Conservation (phyloP, 2,888 invertebrate species). For the Julus scanicus region DNA sequence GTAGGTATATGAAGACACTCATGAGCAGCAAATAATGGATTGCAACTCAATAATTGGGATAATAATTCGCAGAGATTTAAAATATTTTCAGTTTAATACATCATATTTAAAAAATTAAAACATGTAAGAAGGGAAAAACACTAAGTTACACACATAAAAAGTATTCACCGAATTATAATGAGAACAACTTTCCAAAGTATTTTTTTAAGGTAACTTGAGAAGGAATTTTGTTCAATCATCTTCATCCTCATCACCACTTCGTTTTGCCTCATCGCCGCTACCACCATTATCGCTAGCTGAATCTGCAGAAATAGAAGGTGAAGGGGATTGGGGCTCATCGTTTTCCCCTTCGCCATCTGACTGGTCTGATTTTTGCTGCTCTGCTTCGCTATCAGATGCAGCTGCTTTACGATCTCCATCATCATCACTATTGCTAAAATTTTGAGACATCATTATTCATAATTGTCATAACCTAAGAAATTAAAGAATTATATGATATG, state of each 20-base stretch:
- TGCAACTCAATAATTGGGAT: too few relatives aligned
- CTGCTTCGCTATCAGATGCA: not conserved
- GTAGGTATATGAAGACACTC: too few relatives aligned
- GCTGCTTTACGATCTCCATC: not conserved
- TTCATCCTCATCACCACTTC: constrained; percentile 26
- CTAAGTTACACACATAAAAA: too few relatives aligned
- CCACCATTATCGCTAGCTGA: constrained; percentile 47
- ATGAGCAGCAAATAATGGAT: too few relatives aligned
- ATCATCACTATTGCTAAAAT: constrained; percentile 26
- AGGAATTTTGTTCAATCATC: constrained; percentile 8
- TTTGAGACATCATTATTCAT: not conserved
- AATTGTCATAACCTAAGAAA: not conserved
- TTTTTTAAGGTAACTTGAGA: not conserved
- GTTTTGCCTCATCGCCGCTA: constrained; percentile 46
- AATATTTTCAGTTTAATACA: too few relatives aligned
- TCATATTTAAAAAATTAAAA: too few relatives aligned
- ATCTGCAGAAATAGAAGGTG: constrained; percentile 42
- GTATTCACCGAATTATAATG: too few relatives aligned
- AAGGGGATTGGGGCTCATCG: constrained; percentile 32
- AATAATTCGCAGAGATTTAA: too few relatives aligned
- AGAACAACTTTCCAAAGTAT: too few relatives aligned
- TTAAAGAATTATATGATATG: not conserved
- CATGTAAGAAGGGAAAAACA: too few relatives aligned
- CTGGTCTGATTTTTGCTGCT: constrained; percentile 41
- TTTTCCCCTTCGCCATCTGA: constrained; percentile 51